Conservation (phyloP, 2,888 invertebrate genomes). For the Dynastes grantii region DNA sequence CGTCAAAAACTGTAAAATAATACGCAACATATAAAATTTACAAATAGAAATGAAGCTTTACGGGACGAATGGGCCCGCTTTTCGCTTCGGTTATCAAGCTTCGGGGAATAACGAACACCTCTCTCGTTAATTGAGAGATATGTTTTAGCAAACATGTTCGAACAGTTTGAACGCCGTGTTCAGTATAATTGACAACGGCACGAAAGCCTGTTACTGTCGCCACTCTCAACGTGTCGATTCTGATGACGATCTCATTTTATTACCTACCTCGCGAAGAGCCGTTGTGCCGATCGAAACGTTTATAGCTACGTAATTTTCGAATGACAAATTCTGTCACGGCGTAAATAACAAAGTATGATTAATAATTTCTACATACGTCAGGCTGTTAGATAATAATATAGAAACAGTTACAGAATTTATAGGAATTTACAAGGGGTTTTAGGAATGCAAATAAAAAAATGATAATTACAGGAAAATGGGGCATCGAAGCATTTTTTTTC, state of each 20-base stretch:
- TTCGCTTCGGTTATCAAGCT: not conserved
- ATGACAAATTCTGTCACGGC: no score
- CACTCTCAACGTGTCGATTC: slow-evolving; percentile 23
- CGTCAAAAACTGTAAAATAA: slow-evolving; percentile 29
- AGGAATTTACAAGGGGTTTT: no score
- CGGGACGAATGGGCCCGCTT: not conserved
- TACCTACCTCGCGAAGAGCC: slow-evolving; percentile 4
- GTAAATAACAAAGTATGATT: no score
- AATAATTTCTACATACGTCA: no score
- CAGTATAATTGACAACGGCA: slow-evolving; percentile 36
- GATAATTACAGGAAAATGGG: no score
- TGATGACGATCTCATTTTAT: slow-evolving; percentile 27
- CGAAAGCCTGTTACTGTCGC: slow-evolving; percentile 38
- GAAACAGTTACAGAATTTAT: no score
- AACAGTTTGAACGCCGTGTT: slow-evolving; percentile 53
- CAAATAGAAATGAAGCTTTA: slow-evolving; percentile 34
- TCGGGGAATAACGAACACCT: slow-evolving; percentile 23
- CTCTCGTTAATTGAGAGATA: slow-evolving; percentile 47
- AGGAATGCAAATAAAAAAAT: no score
- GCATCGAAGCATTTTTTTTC: no score
- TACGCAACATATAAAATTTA: slow-evolving; percentile 43
- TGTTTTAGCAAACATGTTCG: slow-evolving; percentile 59
- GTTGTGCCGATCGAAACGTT: no score
- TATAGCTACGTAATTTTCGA: no score
- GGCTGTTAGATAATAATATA: no score